phyloP scores from a whole-genome alignment of 2,797 vertebrate genomes.

The Coreius guichenoti region DNA sequence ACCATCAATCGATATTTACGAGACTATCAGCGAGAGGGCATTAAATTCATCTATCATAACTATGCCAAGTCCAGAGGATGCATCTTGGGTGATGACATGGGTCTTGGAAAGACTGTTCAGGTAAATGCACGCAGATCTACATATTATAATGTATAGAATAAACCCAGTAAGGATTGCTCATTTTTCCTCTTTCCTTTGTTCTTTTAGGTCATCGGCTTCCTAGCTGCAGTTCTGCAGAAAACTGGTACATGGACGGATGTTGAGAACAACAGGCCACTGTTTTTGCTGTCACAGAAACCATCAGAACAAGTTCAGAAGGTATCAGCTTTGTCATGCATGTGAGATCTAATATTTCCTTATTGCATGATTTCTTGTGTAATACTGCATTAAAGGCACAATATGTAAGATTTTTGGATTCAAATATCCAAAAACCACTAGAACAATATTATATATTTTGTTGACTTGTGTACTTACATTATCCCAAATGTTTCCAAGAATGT shows the following conservation, averaged over 20 bases:
- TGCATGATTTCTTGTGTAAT: background rate
- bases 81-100: constrained; percentile 98
- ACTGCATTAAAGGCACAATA: too few species aligned
- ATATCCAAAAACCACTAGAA: too few species aligned
- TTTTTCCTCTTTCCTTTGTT: background rate
- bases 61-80: constrained; percentile 85
- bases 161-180: background rate
- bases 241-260: constrained; percentile 91
- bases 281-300: constrained; percentile 85
- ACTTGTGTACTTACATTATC: too few species aligned
- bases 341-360: background rate
- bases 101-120: constrained; percentile 97
- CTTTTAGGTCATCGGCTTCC: constrained; percentile 90
- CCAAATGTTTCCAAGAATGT: too few species aligned
- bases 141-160: background rate
- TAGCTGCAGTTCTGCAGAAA: constrained; percentile 92
- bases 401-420: too few species aligned
- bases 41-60: constrained; percentile 86
- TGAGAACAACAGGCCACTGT: constrained; percentile 92
- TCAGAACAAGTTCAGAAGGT: constrained; percentile 81
- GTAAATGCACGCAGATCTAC: constrained; percentile 69
- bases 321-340: constrained; percentile 36
- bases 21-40: constrained; percentile 93
- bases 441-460: too few species aligned
- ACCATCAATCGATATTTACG: constrained; percentile 95